Base-by-base conservation (phyloP, 2,113 vertebrate species). In the Noctilio leporinus region DNA sequence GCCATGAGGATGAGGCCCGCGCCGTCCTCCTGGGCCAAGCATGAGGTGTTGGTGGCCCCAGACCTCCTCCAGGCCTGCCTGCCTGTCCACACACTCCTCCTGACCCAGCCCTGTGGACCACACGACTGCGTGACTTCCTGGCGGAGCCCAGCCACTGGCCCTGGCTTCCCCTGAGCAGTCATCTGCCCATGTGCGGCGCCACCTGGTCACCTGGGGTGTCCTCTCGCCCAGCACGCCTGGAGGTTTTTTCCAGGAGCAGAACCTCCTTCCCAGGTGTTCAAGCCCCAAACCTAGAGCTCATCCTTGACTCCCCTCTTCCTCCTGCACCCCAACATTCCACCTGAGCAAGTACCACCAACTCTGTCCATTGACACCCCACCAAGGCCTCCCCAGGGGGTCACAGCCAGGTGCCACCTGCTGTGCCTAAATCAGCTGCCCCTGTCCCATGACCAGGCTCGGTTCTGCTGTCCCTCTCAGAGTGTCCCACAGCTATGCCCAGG, bases 311-410 rank as follows among this genome's bases (percentile, higher is more conserved):
- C 67, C 75, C 70, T 64, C n/a, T 51, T 73, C 47, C 38, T 53
- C 38, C 49, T 33, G 5, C 14, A 35, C 17, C n/a, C 22, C 47
- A 69, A 2, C 19, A 24, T 11, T 43, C 78, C 33, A 16, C 28
- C n/a, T 24, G 3, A 81, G 26, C 30, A 55, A 59, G 53, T 9
- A 0, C 65, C 19, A 10, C 11, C 6, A 10, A 17, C 47, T 30
- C 0, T 28, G 26, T 55, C 51, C 59, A 49, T 22, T 30, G 20
- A 17, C 11, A 26, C n/a, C 87, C 81, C 20, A 43, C 4, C 28
- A 22, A 55, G 22, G 2, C 26, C n/a, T 22, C 78, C 3, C 4
- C 12, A 5, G 22, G 15, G 16, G 35, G 5, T 1, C 0, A 55
- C 15, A 24, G 67, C 22, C 53, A 55, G 64, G 49, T 4, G 30